Evolutionary conservation across 2,797 vertebrate species (phyloP), one percentile per base, ranked within the genome.

Genomic region (Hydrolagus colliei): DNA sequence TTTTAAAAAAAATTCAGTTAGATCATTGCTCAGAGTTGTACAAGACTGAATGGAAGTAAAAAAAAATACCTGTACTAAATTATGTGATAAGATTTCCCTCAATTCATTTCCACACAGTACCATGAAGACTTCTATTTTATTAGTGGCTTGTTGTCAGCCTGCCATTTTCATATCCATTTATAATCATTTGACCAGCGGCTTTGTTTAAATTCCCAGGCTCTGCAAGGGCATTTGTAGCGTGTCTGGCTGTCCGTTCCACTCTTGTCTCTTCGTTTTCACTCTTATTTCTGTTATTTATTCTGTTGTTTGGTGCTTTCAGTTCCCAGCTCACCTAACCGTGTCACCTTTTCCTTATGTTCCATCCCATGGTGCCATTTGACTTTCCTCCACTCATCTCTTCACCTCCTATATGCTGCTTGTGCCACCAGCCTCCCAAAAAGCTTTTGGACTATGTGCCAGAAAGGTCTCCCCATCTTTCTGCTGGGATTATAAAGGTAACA

Each of bases 381-480:
- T 92, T 95, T 90, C 95, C 97, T 93, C 95, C 96, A 96, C 94
- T 95, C 97, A 96, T 96, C 96, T 96, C 95, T 90, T 68, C 96
- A 95, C 94, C 92, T 95, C 94, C 41, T 52, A 52, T 52, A 52
- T 94, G 93, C 93, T 92, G 94, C 89, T 59, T 52, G 92, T 88
- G 87, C 89, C 89, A 93, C 92, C 94, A 99, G 98, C 98, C 98
- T 96, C 98, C 98, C 96, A 99, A 99, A 99, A 99, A 98, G 95
- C 94, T 95, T 90, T 96, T 99, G 97, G 98, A 99, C 94, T 98
- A 98, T 97, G 96, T 97, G 95, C 98, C 94, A 96, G 97, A 98
- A 92, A 95, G 92, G 94, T 95, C 96, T 92, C 90, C 96, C 89
- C 95, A 92, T 94, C 93, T 96, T 93, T 94, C 92, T 90, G 95